These are phyloP conservation scores for Eupithecia inturbata DNA, from an alignment of 2,888 invertebrate species.

Conservation along the genomic window DNA sequence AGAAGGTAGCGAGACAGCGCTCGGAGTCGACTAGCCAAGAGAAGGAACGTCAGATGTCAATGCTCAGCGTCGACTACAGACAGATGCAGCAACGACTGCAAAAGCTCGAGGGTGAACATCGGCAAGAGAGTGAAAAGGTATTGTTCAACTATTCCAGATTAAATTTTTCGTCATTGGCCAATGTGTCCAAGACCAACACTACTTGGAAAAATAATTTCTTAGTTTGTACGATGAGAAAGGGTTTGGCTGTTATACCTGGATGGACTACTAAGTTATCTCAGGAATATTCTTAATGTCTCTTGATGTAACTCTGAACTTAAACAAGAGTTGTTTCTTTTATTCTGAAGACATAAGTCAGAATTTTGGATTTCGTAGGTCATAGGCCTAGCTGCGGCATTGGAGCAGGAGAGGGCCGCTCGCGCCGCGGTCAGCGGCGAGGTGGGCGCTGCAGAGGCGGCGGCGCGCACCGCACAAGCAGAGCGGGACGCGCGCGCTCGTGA, in stretches of 20 bases:
- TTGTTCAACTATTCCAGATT: background rate
- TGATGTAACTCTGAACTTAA: too few relatives aligned
- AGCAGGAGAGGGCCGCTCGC: slow-evolving; percentile 95
- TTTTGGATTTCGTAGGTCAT: slow-evolving; percentile 79
- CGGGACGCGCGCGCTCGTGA: slow-evolving; percentile 80
- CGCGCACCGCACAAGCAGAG: slow-evolving; percentile 72
- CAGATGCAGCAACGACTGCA: slow-evolving; percentile 96
- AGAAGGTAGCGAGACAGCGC: slow-evolving; percentile 93
- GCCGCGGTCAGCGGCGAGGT: slow-evolving; percentile 92
- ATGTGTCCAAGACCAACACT: background rate
- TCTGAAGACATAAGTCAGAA: background rate
- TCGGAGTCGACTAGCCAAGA: slow-evolving; percentile 95
- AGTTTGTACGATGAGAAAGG: background rate
- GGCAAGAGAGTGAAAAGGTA: slow-evolving; percentile 94
- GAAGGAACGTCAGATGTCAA: slow-evolving; percentile 96
- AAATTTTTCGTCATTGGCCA: background rate
- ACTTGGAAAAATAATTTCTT: background rate
- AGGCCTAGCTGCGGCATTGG: slow-evolving; percentile 92
- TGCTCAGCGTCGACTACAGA: slow-evolving; percentile 97
- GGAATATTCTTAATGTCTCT: background rate
- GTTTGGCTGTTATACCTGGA: background rate
- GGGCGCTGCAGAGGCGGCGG: slow-evolving; percentile 78
- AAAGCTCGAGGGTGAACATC: slow-evolving; percentile 95
- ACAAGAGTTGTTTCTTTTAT: background rate
- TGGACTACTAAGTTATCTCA: background rate